phyloP scores from a whole-genome alignment of 2,113 vertebrate species.

The Sinocyclocheilus grahami region DNA sequence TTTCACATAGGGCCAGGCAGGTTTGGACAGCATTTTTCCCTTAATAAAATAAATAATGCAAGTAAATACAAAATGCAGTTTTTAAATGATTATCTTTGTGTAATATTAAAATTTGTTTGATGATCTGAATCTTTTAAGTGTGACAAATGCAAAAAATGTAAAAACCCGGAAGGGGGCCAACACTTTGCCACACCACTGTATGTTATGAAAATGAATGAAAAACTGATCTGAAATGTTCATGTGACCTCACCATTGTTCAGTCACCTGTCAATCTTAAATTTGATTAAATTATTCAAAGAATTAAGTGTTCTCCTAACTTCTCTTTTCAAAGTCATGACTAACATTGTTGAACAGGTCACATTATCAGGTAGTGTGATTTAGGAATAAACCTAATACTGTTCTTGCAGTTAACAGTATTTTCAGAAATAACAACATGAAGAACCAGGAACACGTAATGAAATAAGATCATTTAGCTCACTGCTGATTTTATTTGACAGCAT shows the following conservation, averaged over 20 bases:
- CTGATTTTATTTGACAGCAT: neutral
- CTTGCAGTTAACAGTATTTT: neutral
- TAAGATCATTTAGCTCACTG: neutral
- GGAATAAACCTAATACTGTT: neutral
- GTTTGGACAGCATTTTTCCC: too few relatives aligned
- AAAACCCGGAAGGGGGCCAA: too few relatives aligned
- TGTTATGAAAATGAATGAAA: neutral
- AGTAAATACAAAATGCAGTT: too few relatives aligned
- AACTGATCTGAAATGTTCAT: neutral
- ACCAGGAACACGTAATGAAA: neutral
- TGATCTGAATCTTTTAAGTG: too few relatives aligned
- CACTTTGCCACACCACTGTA: too few relatives aligned
- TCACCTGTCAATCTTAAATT: neutral
- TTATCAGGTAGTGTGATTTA: neutral
- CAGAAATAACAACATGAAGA: neutral
- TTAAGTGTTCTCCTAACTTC: neutral
- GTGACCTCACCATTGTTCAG: neutral
- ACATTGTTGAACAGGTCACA: neutral
- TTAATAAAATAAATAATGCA: too few relatives aligned
- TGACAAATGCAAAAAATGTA: too few relatives aligned
- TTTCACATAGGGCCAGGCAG: too few relatives aligned
- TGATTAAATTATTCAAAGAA: constrained; percentile 32
- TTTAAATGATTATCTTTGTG: too few relatives aligned
- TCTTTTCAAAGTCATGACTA: neutral
- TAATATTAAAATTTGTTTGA: too few relatives aligned